These are phyloP conservation scores for Drosophila erecta DNA, from an alignment of 1,140 invertebrate species.

Conservation along the genomic window DNA sequence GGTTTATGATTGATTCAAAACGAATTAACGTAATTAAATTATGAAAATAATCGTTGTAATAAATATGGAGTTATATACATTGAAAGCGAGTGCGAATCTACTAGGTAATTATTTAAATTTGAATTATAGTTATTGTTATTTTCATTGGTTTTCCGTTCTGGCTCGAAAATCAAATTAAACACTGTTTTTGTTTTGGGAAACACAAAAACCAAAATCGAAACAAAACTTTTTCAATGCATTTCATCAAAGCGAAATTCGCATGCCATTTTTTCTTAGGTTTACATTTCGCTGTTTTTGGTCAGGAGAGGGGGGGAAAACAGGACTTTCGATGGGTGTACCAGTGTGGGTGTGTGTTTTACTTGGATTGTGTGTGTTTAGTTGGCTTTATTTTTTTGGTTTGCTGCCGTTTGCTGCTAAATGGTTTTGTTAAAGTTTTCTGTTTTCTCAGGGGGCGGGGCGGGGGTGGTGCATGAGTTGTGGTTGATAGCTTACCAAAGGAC, in stretches of 20 bases:
- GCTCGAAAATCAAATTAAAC: constrained; percentile 38
- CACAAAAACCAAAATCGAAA: constrained; percentile 56
- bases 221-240: constrained; percentile 59
- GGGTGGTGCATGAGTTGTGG: constrained; percentile 73
- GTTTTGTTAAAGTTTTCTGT: constrained; percentile 19
- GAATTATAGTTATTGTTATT: constrained; percentile 50
- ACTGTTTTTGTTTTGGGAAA: constrained; percentile 40
- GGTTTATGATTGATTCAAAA: constrained; percentile 28
- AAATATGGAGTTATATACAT: constrained; percentile 46
- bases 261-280: constrained; percentile 73
- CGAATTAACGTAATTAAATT: constrained; percentile 22
- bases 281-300: constrained; percentile 37
- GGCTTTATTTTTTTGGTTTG: constrained; percentile 13
- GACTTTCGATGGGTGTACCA: constrained; percentile 4
- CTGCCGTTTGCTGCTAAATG: constrained; percentile 41
- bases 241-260: constrained; percentile 77
- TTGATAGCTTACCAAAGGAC: constrained; percentile 94
- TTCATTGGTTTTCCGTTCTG: constrained; percentile 33
- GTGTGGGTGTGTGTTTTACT: constrained; percentile 8
- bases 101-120: constrained; percentile 49
- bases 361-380: constrained; percentile 21
- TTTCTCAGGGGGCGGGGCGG: constrained; percentile 21
- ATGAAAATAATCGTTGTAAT: constrained; percentile 26
- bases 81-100: constrained; percentile 77
- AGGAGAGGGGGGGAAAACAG: not conserved